Conservation (phyloP, 2,797 vertebrate genomes). For the Octomys mimax region DNA sequence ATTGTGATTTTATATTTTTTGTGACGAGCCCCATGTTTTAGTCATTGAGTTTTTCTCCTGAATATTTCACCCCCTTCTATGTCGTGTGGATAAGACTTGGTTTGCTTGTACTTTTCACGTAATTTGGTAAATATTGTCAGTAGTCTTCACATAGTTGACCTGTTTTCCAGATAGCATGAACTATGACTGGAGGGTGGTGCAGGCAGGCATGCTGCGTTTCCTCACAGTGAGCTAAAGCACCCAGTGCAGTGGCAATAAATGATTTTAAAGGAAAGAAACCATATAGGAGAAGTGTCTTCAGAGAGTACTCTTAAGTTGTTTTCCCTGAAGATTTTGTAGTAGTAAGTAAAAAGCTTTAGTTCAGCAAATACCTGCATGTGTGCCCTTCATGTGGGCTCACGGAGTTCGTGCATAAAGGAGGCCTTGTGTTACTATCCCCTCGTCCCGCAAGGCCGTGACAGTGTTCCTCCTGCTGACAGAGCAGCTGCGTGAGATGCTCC, state of each 20-base stretch:
- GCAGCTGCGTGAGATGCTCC: not conserved
- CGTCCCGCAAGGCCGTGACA: not conserved
- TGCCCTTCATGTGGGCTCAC: not conserved
- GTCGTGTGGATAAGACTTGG: not conserved
- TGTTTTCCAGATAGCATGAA: not conserved
- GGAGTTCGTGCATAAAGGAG: not conserved
- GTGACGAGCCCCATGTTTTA: not conserved
- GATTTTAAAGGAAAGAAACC: not conserved
- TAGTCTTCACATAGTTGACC: not conserved
- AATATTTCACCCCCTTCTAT: not conserved
- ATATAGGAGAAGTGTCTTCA: not conserved
- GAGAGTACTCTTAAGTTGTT: not conserved
- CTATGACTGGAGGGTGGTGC: too few species aligned
- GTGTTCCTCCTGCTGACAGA: not conserved
- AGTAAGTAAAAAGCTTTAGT: not conserved
- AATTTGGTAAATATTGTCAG: not conserved
- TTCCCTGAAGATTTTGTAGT: not conserved
- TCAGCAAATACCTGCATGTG: not conserved
- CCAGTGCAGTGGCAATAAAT: not conserved
- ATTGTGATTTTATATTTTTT: not conserved
- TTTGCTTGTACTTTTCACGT: constrained; percentile 24
- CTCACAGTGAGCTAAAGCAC: not conserved
- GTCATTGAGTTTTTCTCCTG: not conserved
- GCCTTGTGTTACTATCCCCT: not conserved
- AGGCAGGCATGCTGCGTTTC: not conserved